phyloP scores from a whole-genome alignment of 1,140 invertebrate species.

The Drosophila kurseongensis region DNA sequence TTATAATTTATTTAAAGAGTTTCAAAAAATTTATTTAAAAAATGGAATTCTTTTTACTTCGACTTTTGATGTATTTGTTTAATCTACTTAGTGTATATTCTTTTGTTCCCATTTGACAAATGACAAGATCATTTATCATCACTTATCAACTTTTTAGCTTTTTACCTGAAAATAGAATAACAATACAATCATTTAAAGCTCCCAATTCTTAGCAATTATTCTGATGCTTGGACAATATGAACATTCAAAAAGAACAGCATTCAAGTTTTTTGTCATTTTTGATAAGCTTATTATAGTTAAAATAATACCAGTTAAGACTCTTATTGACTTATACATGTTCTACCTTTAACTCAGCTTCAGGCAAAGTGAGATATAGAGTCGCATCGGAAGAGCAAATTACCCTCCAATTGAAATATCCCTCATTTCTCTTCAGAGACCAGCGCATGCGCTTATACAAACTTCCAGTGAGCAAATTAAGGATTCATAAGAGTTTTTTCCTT shows the following conservation, averaged over 20 bases:
- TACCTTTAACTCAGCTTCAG: slow-evolving; percentile 18
- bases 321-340: slow-evolving; percentile 30
- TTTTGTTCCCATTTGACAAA: no score
- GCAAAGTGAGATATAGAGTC: slow-evolving; percentile 8
- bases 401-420: neutral
- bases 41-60: neutral
- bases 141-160: no score
- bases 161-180: no score
- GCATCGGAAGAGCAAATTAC: slow-evolving; percentile 50
- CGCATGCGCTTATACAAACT: slow-evolving; percentile 42
- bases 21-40: no score
- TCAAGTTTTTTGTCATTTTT: neutral
- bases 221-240: neutral
- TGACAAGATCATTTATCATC: no score
- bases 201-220: neutral
- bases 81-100: neutral
- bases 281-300: slow-evolving; percentile 8
- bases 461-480: slow-evolving; percentile 41
- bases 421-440: slow-evolving; percentile 21
- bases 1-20: no score
- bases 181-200: no score
- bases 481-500: slow-evolving; percentile 60
- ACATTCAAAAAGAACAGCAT: neutral
- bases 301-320: slow-evolving; percentile 12
- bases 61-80: neutral